phyloP scores from a whole-genome alignment of 2,888 invertebrate species.

The Thyatira batis region DNA sequence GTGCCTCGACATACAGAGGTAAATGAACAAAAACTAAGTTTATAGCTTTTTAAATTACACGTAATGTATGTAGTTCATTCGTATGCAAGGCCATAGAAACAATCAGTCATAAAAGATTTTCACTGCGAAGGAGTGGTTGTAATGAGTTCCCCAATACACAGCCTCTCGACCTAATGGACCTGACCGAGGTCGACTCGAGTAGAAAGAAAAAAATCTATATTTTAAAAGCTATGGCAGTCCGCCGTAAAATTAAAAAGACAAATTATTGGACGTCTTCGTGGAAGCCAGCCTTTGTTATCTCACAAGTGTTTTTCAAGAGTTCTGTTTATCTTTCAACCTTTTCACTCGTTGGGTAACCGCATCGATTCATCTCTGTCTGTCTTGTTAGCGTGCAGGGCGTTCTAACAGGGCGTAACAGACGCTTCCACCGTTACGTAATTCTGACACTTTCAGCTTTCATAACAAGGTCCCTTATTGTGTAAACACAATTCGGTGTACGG shows the following conservation, averaged over 20 bases:
- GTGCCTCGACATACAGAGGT: conserved; percentile 21
- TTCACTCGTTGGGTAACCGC: conserved; percentile 52
- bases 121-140: conserved; percentile 58
- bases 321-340: conserved; percentile 69
- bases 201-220: conserved; percentile 67
- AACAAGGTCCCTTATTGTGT: conserved; percentile 78
- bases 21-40: conserved; percentile 24
- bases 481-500: conserved; percentile 55
- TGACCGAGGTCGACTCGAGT: conserved; percentile 59
- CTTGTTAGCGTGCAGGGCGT: conserved; percentile 76
- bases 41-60: conserved; percentile 42
- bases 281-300: conserved; percentile 81
- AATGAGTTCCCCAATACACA: conserved; percentile 72
- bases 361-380: conserved; percentile 67
- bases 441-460: conserved; percentile 77
- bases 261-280: conserved; percentile 82
- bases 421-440: conserved; percentile 77
- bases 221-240: conserved; percentile 77
- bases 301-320: conserved; percentile 82
- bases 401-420: conserved; percentile 78
- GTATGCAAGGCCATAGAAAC: conserved; percentile 63
- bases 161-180: conserved; percentile 71
- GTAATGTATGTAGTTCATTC: conserved; percentile 45
- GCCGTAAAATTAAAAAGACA: conserved; percentile 82
- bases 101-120: conserved; percentile 76